Evolutionary conservation across 30 jellyfish, hydroid and myxozoan species (phyloP).

Genomic region (Clytia hemisphaerica): DNA sequence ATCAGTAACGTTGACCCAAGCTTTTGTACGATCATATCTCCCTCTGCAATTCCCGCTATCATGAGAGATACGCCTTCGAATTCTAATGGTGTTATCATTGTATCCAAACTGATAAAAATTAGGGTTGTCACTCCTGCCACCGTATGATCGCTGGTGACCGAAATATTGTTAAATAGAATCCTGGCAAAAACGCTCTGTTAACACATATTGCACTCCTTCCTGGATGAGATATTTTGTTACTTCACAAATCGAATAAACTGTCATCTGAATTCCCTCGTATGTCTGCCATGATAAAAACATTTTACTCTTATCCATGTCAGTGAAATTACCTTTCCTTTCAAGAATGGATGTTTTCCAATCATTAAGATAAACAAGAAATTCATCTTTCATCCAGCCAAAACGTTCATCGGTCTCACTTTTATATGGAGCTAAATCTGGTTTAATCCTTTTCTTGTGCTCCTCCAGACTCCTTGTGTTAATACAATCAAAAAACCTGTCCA

Average conservation of each 20-base stretch:
- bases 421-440: conserved; percentile 19
- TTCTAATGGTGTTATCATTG: conserved; percentile 12
- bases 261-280: too few species aligned
- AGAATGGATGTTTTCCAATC: conserved; percentile 9
- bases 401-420: conserved; percentile 9
- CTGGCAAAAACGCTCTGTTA: too few species aligned
- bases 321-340: conserved; percentile 20
- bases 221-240: too few species aligned
- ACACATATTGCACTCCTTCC: too few species aligned
- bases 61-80: not conserved
- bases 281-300: too few species aligned
- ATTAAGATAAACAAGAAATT: conserved; percentile 1
- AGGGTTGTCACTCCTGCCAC: conserved; percentile 29
- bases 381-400: conserved; percentile 25
- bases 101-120: conserved; percentile 6
- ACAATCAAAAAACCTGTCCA: conserved; percentile 38
- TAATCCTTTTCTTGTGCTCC: conserved; percentile 13
- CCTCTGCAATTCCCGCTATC: conserved; percentile 1
- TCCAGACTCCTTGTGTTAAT: conserved; percentile 10
- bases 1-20: conserved; percentile 3
- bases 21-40: not conserved
- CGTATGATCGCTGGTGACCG: too few species aligned
- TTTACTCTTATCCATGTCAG: too few species aligned
- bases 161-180: too few species aligned
- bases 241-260: too few species aligned